Conservation (phyloP, 2,797 vertebrate species). For the Oreochromis mossambicus region DNA sequence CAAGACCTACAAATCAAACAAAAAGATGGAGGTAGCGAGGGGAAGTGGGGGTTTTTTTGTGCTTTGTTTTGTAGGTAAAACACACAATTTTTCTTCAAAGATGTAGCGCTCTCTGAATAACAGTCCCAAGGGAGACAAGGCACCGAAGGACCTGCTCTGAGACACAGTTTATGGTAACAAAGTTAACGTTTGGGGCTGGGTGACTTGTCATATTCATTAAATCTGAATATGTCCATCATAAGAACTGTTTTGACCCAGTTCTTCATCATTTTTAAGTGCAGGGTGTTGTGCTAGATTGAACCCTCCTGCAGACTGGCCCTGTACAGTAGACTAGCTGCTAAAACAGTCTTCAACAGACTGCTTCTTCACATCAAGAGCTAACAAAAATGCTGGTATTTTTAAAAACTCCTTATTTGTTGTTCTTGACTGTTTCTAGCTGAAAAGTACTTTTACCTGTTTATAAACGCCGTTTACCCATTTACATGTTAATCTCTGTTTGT, state of each 20-base stretch:
- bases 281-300: not conserved
- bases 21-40: not conserved
- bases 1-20: not conserved
- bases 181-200: not conserved
- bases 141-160: not conserved
- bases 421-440: not conserved
- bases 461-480: rapidly evolving
- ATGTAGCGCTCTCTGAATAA: not conserved
- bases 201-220: not conserved
- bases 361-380: not conserved
- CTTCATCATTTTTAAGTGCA: not conserved
- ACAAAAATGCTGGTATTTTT: not conserved
- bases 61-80: not conserved
- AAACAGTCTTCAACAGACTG: not conserved
- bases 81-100: not conserved
- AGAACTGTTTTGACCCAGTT: not conserved
- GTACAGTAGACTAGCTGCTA: not conserved
- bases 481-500: not conserved
- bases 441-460: not conserved
- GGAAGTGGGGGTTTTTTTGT: rapidly evolving
- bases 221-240: not conserved
- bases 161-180: not conserved
- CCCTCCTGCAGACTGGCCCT: not conserved
- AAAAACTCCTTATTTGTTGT: not conserved
- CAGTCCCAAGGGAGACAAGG: rapidly evolving